Evolutionary conservation across 2,888 invertebrate species (phyloP).

Genomic region (Harmothoe impar): DNA sequence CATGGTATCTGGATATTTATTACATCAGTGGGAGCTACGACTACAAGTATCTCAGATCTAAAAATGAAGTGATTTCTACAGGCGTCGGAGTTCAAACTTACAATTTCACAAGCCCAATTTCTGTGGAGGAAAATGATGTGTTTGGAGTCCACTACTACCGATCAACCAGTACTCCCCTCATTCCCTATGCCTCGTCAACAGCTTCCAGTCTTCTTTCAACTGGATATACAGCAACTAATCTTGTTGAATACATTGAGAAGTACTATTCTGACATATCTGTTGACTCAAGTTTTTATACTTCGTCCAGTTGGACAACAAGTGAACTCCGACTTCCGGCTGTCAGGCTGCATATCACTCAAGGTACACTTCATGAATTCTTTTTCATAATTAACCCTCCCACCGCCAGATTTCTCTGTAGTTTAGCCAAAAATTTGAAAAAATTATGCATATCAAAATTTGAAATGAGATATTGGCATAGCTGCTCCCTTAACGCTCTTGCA

Average conservation of each 20-base stretch:
- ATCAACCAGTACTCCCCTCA: not conserved
- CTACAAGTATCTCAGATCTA: not conserved
- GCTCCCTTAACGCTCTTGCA: no score
- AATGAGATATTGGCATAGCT: no score
- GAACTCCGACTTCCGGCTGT: not conserved
- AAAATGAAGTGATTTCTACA: not conserved
- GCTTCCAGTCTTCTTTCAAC: not conserved
- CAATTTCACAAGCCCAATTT: not conserved
- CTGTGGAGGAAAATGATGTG: not conserved
- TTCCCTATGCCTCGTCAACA: not conserved
- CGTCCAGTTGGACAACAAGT: not conserved
- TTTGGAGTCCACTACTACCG: not conserved
- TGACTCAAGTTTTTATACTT: not conserved
- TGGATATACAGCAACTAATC: not conserved
- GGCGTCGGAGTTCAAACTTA: not conserved
- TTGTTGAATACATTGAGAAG: not conserved
- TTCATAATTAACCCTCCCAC: no score
- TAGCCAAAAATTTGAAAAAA: no score
- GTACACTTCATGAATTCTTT: not conserved
- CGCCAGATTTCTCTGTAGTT: no score
- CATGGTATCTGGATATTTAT: not conserved
- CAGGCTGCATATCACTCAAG: not conserved
- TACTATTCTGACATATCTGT: not conserved
- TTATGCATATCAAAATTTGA: no score
- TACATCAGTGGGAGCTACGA: not conserved